Base-by-base conservation (phyloP, 2,797 vertebrate species). In the Mormyrops boulengeri region DNA sequence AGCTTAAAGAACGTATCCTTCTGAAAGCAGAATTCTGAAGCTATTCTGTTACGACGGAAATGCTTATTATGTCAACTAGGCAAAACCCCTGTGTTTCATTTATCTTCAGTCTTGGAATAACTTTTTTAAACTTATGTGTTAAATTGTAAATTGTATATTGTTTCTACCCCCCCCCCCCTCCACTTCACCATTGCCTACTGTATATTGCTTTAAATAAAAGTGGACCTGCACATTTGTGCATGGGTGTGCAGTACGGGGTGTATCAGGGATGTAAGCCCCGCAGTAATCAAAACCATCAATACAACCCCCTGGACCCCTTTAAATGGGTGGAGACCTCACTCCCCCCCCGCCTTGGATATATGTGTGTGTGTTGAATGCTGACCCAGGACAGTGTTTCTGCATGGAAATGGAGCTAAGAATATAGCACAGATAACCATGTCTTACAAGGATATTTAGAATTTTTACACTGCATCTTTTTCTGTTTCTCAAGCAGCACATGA, bases 41-140 rank as follows among this genome's bases (percentile, higher is more conserved):
- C 66, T 89, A 22, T 88, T 82, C 77, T 88, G 2, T 22, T 49
- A 69, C 34, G 84, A 52, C 66, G 90, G 80, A 90, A 89, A 89
- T 66, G 50, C 14, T 80, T 90, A 52, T 66, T 89, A 80, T 50
- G 60, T 41, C 44, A 73, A 73, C 41, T 50, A 80, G 84, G 17
- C n/a, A 34, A 86, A 82, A 44, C 69, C 55, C 80, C 69, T 41
- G 55, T 41, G 57, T 73, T 41, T 90, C 55, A 53, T 73, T 60
- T n/a, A 44, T 50, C 85, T 89, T 84, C 82, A 44, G 77, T 19
- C 88, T 47, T 9, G 47, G 69, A 77, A 55, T 50, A 49, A 26
- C 47, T 34, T 73, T 89, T 89, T 89, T 34, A 69, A 69, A 69
- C 62, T 34, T 34, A 38, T 69, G 66, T 69, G 11, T 69, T 69